phyloP scores from a whole-genome alignment of 2,113 vertebrate species.

The Osmerus eperlanus region DNA sequence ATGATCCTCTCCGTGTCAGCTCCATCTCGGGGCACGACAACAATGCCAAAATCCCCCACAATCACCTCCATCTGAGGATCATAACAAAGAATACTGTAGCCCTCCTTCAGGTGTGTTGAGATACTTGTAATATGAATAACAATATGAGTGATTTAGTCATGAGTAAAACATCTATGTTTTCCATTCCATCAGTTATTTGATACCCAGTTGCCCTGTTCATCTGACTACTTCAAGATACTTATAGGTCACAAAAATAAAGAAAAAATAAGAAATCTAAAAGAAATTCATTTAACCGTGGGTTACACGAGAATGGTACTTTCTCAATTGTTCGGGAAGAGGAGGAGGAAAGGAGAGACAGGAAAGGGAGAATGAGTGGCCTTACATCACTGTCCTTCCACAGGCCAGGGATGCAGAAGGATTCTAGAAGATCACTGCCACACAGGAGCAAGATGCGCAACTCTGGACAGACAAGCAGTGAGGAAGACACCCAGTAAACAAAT shows the following conservation, averaged over 20 bases:
- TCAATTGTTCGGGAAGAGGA: not conserved
- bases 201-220: not conserved
- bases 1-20: conserved; percentile 90
- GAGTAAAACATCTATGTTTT: not conserved
- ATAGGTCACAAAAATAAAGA: not conserved
- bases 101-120: too few relatives aligned
- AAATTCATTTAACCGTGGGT: not conserved
- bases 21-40: conserved; percentile 93
- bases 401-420: conserved; percentile 98
- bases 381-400: conserved; percentile 98
- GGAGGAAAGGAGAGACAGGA: not conserved
- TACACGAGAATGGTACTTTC: too few relatives aligned
- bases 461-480: conserved; percentile 60
- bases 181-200: too few relatives aligned
- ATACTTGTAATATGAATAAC: too few relatives aligned
- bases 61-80: conserved; percentile 93
- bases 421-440: conserved; percentile 95
- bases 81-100: not conserved
- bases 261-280: not conserved
- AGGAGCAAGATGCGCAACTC: conserved; percentile 97
- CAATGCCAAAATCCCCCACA: conserved; percentile 94
- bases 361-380: conserved; percentile 62
- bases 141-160: too few relatives aligned
- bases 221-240: not conserved
- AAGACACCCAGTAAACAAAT: conserved; percentile 52